These are phyloP conservation scores for Notolabrus celidotus DNA, from an alignment of 2,797 vertebrate genomes.

Conservation along the genomic window DNA sequence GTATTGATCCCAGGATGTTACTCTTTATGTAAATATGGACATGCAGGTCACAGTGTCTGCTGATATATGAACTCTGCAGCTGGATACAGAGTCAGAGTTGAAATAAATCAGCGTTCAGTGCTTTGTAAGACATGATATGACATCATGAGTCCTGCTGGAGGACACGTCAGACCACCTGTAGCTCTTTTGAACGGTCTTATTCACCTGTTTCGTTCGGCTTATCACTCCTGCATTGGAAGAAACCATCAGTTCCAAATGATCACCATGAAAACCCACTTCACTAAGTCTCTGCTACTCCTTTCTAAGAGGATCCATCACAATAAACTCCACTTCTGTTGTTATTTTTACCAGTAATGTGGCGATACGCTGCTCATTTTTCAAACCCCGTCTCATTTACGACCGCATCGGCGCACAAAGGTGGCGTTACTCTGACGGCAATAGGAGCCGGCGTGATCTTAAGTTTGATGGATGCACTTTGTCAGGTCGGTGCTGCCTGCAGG, in stretches of 20 bases:
- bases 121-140: not conserved
- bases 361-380: not conserved
- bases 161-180: too few species aligned
- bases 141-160: too few species aligned
- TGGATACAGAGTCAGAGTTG: not conserved
- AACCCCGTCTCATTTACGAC: not conserved
- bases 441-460: not conserved
- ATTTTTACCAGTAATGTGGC: not conserved
- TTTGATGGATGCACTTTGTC: not conserved
- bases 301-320: conserved; percentile 7
- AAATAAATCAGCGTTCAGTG: not conserved
- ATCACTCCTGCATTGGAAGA: not conserved
- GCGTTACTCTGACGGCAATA: not conserved
- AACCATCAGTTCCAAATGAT: not conserved
- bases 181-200: too few species aligned
- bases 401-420: not conserved
- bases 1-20: not conserved
- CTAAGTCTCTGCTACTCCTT: not conserved
- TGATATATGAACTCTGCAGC: not conserved
- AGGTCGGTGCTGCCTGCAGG: not conserved
- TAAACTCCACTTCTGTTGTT: not conserved
- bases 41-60: not conserved
- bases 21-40: not conserved
- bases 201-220: not conserved
- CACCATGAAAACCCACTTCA: not conserved